phyloP scores from a whole-genome alignment of 64 coral and sea anemone genomes.

The Cladopsammia gracilis region DNA sequence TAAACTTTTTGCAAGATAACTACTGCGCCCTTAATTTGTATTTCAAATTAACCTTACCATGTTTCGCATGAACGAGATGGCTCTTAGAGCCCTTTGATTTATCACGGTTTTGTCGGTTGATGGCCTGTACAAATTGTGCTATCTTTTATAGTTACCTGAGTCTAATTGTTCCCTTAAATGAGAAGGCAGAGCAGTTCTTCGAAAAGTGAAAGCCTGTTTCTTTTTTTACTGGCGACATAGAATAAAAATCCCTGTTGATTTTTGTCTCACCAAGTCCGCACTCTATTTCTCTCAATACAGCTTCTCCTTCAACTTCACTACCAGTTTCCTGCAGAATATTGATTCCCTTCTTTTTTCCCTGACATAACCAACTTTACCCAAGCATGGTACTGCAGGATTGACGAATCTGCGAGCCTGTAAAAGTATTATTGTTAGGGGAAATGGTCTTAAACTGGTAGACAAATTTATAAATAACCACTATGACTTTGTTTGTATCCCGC shows the following conservation, averaged over 20 bases:
- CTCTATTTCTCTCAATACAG: neutral
- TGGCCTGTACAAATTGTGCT: neutral
- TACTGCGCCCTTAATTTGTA: too few relatives aligned
- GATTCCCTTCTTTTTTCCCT: neutral
- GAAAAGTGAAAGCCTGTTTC: constrained; percentile 1
- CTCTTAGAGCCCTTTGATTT: too few relatives aligned
- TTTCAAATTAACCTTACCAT: too few relatives aligned
- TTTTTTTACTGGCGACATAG: neutral
- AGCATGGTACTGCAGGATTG: neutral
- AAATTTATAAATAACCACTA: neutral
- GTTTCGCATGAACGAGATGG: too few relatives aligned
- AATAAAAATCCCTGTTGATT: neutral
- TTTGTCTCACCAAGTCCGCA: neutral
- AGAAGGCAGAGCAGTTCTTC: neutral
- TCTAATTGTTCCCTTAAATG: neutral
- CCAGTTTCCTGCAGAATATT: neutral
- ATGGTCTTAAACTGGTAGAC: neutral
- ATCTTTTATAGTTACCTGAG: neutral
- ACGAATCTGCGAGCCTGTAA: constrained; percentile 9
- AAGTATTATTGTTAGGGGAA: neutral
- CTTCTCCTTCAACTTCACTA: neutral
- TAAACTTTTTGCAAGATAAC: too few relatives aligned
- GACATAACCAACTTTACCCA: neutral
- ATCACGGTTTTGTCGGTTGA: constrained; percentile 2
- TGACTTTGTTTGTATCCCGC: neutral